These are phyloP conservation scores for Uropsilus gracilis DNA, from an alignment of 2,113 vertebrate genomes.

Conservation along the genomic window DNA sequence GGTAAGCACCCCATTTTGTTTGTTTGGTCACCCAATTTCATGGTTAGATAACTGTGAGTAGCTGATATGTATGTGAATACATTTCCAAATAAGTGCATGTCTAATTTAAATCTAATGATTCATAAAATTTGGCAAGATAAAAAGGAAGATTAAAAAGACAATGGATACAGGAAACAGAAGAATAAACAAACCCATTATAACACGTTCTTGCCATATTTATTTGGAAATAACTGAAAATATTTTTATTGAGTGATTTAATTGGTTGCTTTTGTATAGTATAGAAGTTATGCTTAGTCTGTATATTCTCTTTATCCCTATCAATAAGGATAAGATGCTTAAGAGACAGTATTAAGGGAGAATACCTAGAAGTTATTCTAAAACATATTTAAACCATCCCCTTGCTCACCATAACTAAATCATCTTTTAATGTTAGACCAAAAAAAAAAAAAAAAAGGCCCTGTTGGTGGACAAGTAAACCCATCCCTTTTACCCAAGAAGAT, in stretches of 20 bases:
- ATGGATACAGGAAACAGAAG: constrained; percentile 21
- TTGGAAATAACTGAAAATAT: constrained; percentile 62
- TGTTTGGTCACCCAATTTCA: too few relatives aligned
- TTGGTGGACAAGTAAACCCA: background rate
- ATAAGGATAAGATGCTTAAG: background rate
- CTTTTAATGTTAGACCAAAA: background rate
- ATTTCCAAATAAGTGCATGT: constrained; percentile 46
- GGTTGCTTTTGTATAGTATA: constrained; percentile 33
- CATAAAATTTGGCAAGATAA: constrained; percentile 63
- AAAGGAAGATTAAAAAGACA: constrained; percentile 57
- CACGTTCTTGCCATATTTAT: constrained; percentile 18
- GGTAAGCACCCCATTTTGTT: too few relatives aligned
- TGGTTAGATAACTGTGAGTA: background rate
- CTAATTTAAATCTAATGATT: constrained; percentile 62
- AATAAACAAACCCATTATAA: constrained; percentile 53
- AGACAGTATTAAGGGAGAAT: background rate
- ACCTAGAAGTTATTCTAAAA: constrained; percentile 16
- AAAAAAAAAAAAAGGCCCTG: background rate
- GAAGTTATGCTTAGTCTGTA: background rate
- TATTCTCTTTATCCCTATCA: background rate
- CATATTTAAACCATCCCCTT: background rate
- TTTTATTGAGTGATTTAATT: constrained; percentile 38
- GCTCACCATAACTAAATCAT: background rate
- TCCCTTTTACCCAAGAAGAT: background rate
- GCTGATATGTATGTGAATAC: background rate